Evolutionary conservation across 2,888 invertebrate genomes (phyloP), one percentile per base, ranked within the genome.

Genomic region (Leptura quadrifasciata): DNA sequence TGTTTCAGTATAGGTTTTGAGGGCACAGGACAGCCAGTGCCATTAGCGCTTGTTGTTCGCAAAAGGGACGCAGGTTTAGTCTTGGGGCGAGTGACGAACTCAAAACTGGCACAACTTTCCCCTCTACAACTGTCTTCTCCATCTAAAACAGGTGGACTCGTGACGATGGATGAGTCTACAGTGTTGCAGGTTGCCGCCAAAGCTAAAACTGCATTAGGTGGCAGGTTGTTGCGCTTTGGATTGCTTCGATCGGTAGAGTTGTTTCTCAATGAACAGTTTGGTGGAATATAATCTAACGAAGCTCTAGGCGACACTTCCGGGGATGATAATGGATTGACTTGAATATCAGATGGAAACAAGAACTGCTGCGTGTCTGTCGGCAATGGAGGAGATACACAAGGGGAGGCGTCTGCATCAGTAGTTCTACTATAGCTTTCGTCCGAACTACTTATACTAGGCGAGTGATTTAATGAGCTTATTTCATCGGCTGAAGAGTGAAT

Each of bases 381-480:
- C 31, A 88, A 77, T 8, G 89, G 89, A 10, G 90, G 90, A 12
- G 91, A 90, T 5, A 91, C 90, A 67, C 91, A 91, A 3, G 91
- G 91, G 2, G 91, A 91, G 12, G 91, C 92, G 79, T 93, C 92
- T 35, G 93, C 95, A 85, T 95, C 94, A 0, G 95, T 95, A 4
- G 95, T 95, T 82, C 95, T 92, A 57, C 95, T 95, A 86, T 95
- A 95, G 88, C 95, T 95, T 88, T 96, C 96, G 86, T 96, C 95
- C 0, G 95, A 96, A 72, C 95, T 95, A 87, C 95, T 95, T 79
- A 95, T 93, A 86, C 95, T 95, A 0, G 95, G 95, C 8, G 95
- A 95, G 83, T 95, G 94, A 70, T 95, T 95, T 10, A 95, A 90
- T 0, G 95, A 95, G 84, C 95, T 95, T 27, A 95, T 92, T 88